Evolutionary conservation across 2,113 vertebrate species (phyloP).

Genomic region (Catharus minimus): DNA sequence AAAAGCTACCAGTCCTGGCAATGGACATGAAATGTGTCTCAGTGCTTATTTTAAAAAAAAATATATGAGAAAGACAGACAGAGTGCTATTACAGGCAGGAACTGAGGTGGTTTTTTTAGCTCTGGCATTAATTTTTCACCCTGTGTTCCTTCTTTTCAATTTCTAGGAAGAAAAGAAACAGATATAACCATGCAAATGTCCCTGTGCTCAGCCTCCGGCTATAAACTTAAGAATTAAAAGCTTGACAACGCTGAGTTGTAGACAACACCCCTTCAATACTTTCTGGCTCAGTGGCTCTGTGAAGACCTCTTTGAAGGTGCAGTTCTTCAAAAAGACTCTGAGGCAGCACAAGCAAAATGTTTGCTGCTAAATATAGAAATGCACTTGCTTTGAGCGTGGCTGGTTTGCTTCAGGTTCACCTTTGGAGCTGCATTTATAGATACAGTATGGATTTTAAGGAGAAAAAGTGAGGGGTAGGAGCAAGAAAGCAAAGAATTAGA

Average conservation of each 20-base stretch:
- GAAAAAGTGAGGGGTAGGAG: not conserved
- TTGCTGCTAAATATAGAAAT: conserved; percentile 45
- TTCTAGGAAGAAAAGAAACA: conserved; percentile 31
- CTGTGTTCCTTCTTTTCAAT: not conserved
- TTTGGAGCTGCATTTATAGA: conserved; percentile 2
- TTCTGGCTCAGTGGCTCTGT: conserved; percentile 26
- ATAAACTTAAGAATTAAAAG: not conserved
- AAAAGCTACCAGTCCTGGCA: not conserved
- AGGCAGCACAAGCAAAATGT: not conserved
- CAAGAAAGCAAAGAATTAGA: not conserved
- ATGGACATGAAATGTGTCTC: not conserved
- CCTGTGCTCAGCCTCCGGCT: conserved; percentile 7
- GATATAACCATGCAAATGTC: conserved; percentile 36
- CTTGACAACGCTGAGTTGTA: not conserved
- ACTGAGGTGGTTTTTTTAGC: not conserved
- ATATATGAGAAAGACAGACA: not conserved
- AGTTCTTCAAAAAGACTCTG: conserved; percentile 16
- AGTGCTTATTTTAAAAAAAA: not conserved
- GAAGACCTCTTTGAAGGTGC: conserved; percentile 31
- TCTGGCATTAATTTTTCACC: conserved; percentile 51
- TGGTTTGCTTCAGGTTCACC: conserved; percentile 7
- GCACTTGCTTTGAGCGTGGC: not conserved
- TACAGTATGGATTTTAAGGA: not conserved
- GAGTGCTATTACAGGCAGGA: not conserved
- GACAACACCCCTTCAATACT: not conserved